Conservation (phyloP, 1,140 invertebrate genomes). For the Palaemon carinicauda region DNA sequence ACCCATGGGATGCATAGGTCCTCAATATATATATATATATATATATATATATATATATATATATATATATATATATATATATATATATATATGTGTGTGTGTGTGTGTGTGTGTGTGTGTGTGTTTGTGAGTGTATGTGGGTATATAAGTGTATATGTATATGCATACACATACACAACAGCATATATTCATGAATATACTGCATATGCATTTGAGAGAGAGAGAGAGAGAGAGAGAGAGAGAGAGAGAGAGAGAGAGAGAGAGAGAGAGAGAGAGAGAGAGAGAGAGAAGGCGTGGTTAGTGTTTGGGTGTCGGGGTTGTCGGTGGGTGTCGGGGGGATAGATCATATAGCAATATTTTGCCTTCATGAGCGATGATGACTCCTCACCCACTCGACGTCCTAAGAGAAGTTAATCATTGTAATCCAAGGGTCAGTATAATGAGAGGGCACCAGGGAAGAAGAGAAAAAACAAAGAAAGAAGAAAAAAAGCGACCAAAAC, state of each 20-base stretch:
- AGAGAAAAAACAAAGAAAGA: background rate
- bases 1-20: background rate
- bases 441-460: background rate
- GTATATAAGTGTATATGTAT: background rate
- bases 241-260: conserved; percentile 13
- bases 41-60: background rate
- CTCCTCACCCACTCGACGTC: background rate
- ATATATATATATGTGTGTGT: background rate
- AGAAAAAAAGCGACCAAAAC: background rate
- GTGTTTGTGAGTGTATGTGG: background rate
- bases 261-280: conserved; percentile 11
- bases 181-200: no score
- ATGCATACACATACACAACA: no score
- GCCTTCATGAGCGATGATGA: background rate
- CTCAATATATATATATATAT: background rate
- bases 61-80: background rate
- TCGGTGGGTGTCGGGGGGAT: no score
- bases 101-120: background rate
- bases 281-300: background rate
- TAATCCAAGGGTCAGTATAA: background rate
- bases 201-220: no score
- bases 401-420: background rate
- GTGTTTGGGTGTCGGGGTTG: no score
- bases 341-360: background rate
- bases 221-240: conserved; percentile 19